phyloP scores from a whole-genome alignment of 2,888 invertebrate genomes.

The Nineta flava region DNA sequence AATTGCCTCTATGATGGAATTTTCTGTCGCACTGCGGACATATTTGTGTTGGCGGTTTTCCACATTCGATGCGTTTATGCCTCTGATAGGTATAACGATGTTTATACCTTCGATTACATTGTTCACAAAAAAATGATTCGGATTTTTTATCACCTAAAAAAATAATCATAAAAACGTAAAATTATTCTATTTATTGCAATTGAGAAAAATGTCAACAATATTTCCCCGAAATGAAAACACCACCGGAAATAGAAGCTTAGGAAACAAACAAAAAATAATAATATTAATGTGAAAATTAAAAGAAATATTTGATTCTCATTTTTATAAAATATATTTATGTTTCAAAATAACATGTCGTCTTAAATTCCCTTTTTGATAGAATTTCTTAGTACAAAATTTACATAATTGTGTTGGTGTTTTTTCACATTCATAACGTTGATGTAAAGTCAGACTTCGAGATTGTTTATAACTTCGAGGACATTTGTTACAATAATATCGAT shows the following conservation, averaged over 20 bases:
- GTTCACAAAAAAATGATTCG: constrained; percentile 24
- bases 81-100: constrained; percentile 34
- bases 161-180: too few species aligned
- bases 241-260: too few species aligned
- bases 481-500: too few species aligned
- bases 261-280: too few species aligned
- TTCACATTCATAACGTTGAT: constrained; percentile 36
- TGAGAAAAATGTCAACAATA: too few species aligned
- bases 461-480: constrained; percentile 34
- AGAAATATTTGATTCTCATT: background rate
- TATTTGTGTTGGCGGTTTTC: constrained; percentile 32
- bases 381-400: constrained; percentile 24
- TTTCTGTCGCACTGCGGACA: constrained; percentile 29
- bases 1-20: constrained; percentile 7
- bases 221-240: too few species aligned
- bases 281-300: too few species aligned
- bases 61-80: constrained; percentile 36
- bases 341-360: constrained; percentile 2
- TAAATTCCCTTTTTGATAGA: constrained; percentile 7
- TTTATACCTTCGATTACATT: constrained; percentile 33
- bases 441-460: constrained; percentile 34
- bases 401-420: constrained; percentile 34
- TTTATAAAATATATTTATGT: background rate
- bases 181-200: too few species aligned
- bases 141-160: too few species aligned